Percentiles rank a stretch among this genome's conserved stretches.
Evolutionary conservation across 2,888 invertebrate genomes (phyloP).

Genomic region (Tipula unca): DNA sequence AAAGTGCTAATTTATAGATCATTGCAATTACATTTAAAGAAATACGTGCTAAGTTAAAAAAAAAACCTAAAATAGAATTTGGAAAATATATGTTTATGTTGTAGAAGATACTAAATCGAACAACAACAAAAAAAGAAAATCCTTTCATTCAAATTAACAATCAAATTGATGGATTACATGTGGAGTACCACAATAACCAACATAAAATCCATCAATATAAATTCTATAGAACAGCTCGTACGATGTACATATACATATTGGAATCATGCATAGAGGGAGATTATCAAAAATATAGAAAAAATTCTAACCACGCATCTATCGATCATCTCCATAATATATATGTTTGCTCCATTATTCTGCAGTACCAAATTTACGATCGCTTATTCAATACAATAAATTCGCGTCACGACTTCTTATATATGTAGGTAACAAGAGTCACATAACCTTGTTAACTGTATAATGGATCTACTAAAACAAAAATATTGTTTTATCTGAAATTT

Average conservation of each 20-base stretch:
- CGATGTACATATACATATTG: neutral
- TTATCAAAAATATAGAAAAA: too few relatives aligned
- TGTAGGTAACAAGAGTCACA: too few relatives aligned
- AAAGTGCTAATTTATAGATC: neutral
- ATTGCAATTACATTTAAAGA: neutral
- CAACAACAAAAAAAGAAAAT: too few relatives aligned
- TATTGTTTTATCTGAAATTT: neutral
- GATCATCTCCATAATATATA: neutral
- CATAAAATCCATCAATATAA: neutral
- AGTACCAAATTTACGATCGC: neutral
- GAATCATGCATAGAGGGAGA: too few relatives aligned
- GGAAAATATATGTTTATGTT: neutral
- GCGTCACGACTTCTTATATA: too few relatives aligned
- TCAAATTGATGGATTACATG: constrained; percentile 4
- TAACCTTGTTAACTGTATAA: too few relatives aligned
- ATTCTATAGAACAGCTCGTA: neutral
- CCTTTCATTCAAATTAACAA: neutral
- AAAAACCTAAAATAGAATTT: neutral
- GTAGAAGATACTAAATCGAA: neutral
- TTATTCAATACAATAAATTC: neutral
- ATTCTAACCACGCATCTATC: neutral
- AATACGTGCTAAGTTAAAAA: neutral
- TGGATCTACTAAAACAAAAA: too few relatives aligned
- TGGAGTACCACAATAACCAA: neutral
- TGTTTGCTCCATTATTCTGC: too few relatives aligned